Conservation (phyloP, 64 coral and sea anemone genomes). For the Acropora tenuis region DNA sequence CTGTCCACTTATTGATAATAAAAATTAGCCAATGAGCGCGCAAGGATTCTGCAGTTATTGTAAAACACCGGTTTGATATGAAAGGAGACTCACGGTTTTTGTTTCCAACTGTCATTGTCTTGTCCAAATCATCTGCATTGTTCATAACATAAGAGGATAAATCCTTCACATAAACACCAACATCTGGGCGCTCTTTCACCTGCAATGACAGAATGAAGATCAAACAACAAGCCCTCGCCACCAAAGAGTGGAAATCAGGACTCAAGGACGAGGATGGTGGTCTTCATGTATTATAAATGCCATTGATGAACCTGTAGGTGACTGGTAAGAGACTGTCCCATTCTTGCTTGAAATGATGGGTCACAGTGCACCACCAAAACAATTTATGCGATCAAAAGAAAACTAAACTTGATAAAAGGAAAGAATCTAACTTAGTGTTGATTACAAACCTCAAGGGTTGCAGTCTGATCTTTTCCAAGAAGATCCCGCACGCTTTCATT, state of each 20-base stretch:
- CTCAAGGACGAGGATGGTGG: too few species aligned
- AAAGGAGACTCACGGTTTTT: constrained; percentile 85
- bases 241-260: background rate
- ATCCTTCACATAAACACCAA: constrained; percentile 99
- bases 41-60: too few species aligned
- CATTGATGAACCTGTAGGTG: too few species aligned
- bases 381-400: too few species aligned
- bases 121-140: constrained; percentile 98
- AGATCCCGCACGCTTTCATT: constrained; percentile 99
- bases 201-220: background rate
- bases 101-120: constrained; percentile 97
- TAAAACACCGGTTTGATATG: background rate
- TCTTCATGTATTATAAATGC: too few species aligned
- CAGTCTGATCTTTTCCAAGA: constrained; percentile 92
- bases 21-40: too few species aligned
- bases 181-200: constrained; percentile 95
- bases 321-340: too few species aligned
- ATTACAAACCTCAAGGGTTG: constrained; percentile 83
- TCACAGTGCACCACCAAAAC: too few species aligned
- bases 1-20: too few species aligned
- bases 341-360: too few species aligned
- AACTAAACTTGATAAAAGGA: too few species aligned
- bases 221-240: background rate
- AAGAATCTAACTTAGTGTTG: too few species aligned
- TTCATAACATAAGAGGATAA: constrained; percentile 98